Evolutionary conservation across 2,888 invertebrate species (phyloP), one percentile per base, ranked within the genome.

Genomic region (Polia nebulosa): DNA sequence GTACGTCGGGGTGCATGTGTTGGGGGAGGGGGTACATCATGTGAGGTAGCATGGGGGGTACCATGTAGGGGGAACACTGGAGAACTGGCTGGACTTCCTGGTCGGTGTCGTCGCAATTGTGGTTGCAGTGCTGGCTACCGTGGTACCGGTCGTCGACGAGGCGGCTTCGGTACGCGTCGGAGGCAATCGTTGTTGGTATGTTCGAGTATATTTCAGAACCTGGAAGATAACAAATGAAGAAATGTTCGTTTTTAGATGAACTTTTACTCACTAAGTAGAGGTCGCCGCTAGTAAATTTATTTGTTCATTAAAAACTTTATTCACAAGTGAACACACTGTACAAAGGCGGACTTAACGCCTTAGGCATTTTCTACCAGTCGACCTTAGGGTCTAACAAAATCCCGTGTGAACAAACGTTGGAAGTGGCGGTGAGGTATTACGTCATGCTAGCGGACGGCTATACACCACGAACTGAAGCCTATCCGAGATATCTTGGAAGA

Each of bases 191-290:
- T 9, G 87, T 86, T 39, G 93, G 91, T 66, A 95, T 76, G 80
- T 95, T 95, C 7, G 94, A 93, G 79, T 95, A 95, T 82, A 95
- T 94, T 80, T 94, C 94, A 27, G 90, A 85, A 82, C 88, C 93
- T 93, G 88, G 0, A 78, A 74, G 36, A 25, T 25, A 34, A 51
- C n/a, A 49, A 49, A 9, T 27, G 0, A 17, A 27, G 8, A 7
- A 3, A 1, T 4, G n/a, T 41, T n/a, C 15, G 9, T n/a, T n/a
- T 41, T 41, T 9, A 17, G n/a, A 41, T 1, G 41, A 1, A 15
- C 15, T 36, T 15, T 15, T 13, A n/a, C n/a, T n/a, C n/a, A n/a
- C n/a, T n/a, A n/a, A n/a, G n/a, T n/a, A n/a, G n/a, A n/a, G n/a
- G n/a, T n/a, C n/a, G n/a, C n/a, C n/a, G n/a, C n/a, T n/a, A n/a